Evolutionary conservation across 1,140 invertebrate genomes (phyloP).

Genomic region (Palaemon carinicauda): DNA sequence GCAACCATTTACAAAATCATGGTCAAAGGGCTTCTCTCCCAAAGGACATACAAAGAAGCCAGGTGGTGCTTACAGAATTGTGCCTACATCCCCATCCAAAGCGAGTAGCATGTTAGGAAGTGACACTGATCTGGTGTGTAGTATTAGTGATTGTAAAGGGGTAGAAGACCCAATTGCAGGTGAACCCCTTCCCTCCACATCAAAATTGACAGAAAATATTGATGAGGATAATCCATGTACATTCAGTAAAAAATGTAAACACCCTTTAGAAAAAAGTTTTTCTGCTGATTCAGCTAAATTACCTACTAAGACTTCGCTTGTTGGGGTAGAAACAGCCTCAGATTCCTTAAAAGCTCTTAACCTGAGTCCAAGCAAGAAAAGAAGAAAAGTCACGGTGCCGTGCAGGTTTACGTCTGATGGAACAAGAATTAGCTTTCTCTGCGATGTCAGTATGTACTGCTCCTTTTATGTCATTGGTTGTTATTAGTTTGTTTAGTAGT

Average conservation of each 20-base stretch:
- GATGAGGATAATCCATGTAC: constrained; percentile 10
- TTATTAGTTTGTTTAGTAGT: constrained; percentile 5
- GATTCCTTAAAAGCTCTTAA: constrained; percentile 34
- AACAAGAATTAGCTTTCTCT: constrained; percentile 58
- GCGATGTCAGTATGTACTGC: constrained; percentile 58
- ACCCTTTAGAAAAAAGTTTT: constrained; percentile 33
- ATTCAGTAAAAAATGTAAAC: constrained; percentile 16
- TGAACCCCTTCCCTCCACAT: neutral
- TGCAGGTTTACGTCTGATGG: constrained; percentile 54
- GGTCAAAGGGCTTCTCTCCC: neutral
- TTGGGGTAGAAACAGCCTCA: constrained; percentile 8
- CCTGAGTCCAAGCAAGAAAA: constrained; percentile 46
- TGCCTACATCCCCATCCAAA: neutral
- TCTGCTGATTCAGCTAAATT: constrained; percentile 39
- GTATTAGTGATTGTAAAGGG: too few relatives aligned
- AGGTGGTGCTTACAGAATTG: constrained; percentile 38
- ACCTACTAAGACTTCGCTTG: neutral
- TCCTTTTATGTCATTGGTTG: neutral
- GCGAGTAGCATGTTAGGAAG: neutral
- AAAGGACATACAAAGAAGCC: constrained; percentile 18
- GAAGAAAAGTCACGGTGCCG: constrained; percentile 54
- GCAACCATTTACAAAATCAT: neutral
- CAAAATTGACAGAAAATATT: neutral
- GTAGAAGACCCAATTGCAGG: neutral
- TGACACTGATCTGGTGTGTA: too few relatives aligned